Conservation (phyloP, 2,113 vertebrate species). For the Cephalophus harveyi region DNA sequence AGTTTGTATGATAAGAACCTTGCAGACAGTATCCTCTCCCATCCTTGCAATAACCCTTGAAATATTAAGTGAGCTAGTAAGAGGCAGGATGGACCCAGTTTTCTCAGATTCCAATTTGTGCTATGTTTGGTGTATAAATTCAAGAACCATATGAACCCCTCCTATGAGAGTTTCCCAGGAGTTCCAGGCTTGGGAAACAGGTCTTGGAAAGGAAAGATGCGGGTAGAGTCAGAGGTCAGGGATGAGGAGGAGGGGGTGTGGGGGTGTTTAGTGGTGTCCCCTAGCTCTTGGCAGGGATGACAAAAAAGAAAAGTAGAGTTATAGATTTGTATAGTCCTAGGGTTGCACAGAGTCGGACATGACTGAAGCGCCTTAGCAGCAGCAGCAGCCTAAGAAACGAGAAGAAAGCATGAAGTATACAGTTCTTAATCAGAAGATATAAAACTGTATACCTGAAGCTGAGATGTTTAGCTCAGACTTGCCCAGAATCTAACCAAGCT, state of each 20-base stretch:
- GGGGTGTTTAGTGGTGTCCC: neutral
- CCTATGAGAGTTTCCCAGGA: neutral
- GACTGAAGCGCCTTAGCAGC: too few relatives aligned
- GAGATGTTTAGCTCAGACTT: neutral
- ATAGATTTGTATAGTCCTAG: neutral
- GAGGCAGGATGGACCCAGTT: neutral
- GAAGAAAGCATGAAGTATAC: neutral
- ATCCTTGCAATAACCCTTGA: neutral
- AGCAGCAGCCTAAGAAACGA: neutral
- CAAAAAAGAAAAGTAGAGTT: neutral
- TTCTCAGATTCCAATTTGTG: neutral
- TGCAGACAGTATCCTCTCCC: rapidly evolving
- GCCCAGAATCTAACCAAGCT: neutral
- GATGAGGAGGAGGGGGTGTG: rapidly evolving
- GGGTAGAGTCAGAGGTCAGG: neutral
- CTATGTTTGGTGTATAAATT: neutral
- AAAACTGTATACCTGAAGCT: neutral
- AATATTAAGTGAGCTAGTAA: neutral
- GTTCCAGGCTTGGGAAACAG: neutral
- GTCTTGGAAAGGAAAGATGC: too few relatives aligned
- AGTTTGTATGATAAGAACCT: neutral
- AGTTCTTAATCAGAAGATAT: neutral
- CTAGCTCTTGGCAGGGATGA: neutral
- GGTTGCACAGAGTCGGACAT: too few relatives aligned
- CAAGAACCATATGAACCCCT: neutral